Percentiles rank a stretch among this genome's conserved stretches.
Evolutionary conservation across 2,888 invertebrate species (phyloP).

Genomic region (Lithodes maja): DNA sequence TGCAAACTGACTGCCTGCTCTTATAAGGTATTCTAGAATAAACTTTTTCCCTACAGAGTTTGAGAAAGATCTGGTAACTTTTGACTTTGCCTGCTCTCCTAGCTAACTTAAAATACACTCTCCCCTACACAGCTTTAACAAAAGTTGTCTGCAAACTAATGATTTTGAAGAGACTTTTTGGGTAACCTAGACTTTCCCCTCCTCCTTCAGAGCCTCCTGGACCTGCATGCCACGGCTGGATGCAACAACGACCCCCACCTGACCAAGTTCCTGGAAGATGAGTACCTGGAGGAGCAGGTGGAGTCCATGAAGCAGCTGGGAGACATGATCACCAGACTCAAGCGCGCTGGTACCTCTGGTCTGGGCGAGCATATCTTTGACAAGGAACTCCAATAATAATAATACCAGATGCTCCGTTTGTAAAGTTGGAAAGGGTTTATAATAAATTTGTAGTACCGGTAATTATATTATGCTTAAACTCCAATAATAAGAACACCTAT

Average conservation of each 20-base stretch:
- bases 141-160: too few species aligned
- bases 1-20: too few species aligned
- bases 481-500: too few species aligned
- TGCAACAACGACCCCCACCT: slow-evolving; percentile 77
- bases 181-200: slow-evolving; percentile 56
- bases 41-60: too few species aligned
- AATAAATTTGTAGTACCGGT: too few species aligned
- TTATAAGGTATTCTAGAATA: too few species aligned
- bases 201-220: slow-evolving; percentile 71
- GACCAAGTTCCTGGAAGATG: slow-evolving; percentile 77
- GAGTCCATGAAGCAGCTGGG: slow-evolving; percentile 80
- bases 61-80: too few species aligned
- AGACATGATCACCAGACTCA: slow-evolving; percentile 78
- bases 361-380: slow-evolving; percentile 80
- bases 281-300: slow-evolving; percentile 78
- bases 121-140: too few species aligned
- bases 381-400: slow-evolving; percentile 75
- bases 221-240: slow-evolving; percentile 75
- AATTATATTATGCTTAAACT: too few species aligned
- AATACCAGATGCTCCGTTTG: background rate
- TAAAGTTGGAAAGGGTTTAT: background rate
- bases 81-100: too few species aligned
- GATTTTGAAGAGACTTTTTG: too few species aligned
- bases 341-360: slow-evolving; percentile 77
- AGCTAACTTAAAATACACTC: too few species aligned